These are phyloP conservation scores for Diplosoma virens DNA, from an alignment of 23 tunicate species.

Conservation along the genomic window DNA sequence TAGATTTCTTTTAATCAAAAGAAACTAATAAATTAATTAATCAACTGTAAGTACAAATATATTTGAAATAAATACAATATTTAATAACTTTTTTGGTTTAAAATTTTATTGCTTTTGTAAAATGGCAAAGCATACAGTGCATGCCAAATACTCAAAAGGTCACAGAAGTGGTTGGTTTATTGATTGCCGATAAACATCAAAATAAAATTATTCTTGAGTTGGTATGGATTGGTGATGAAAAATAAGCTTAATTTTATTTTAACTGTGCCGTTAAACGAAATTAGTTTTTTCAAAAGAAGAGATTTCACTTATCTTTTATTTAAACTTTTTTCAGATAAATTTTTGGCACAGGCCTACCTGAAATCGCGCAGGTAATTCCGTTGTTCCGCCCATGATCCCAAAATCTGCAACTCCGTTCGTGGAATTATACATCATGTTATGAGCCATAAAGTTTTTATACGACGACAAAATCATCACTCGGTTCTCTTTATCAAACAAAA, in stretches of 20 bases:
- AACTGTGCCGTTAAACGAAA: too few species aligned
- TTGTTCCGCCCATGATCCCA: conserved; percentile 75
- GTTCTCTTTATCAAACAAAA: conserved; percentile 49
- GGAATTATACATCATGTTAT: conserved; percentile 51
- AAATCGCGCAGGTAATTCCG: conserved; percentile 43
- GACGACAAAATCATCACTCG: conserved; percentile 67
- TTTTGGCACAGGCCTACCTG: conserved; percentile 23
- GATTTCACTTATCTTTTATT: too few species aligned
- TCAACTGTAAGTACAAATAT: too few species aligned
- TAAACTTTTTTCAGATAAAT: not conserved
- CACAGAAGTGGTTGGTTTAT: not conserved
- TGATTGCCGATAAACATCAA: not conserved
- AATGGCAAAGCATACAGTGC: too few species aligned
- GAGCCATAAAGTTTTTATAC: conserved; percentile 81
- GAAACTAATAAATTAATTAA: too few species aligned
- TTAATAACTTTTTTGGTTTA: too few species aligned
- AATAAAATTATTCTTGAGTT: not conserved
- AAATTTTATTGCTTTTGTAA: too few species aligned
- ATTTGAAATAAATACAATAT: too few species aligned
- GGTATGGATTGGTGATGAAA: not conserved
- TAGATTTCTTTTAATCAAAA: too few species aligned
- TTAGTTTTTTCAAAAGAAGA: too few species aligned
- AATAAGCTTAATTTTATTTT: not conserved
- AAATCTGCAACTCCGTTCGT: conserved; percentile 26
- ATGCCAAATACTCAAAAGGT: too few species aligned